Conservation (phyloP, 2,888 invertebrate genomes). For the Eupithecia pulchellata region DNA sequence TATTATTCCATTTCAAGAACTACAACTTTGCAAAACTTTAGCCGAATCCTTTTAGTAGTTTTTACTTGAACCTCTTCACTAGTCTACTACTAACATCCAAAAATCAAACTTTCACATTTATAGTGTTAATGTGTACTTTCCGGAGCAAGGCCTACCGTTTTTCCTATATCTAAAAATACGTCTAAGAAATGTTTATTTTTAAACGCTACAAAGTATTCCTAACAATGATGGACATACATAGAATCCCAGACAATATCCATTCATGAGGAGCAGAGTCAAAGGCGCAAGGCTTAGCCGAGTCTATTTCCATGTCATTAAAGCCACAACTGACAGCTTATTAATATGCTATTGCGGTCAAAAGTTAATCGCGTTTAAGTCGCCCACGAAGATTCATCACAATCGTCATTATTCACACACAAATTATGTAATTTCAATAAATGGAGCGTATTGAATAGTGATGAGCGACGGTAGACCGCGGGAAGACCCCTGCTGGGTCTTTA, state of each 20-base stretch:
- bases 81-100: too few species aligned
- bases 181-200: not conserved
- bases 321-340: constrained; percentile 75
- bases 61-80: too few species aligned
- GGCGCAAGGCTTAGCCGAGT: constrained; percentile 49
- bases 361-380: constrained; percentile 85
- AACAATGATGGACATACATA: constrained; percentile 41
- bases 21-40: not conserved
- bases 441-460: constrained; percentile 85
- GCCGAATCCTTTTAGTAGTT: not conserved
- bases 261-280: constrained; percentile 59
- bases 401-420: constrained; percentile 86
- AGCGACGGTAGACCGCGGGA: constrained; percentile 79
- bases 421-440: constrained; percentile 86
- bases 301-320: constrained; percentile 80
- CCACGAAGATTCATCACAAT: constrained; percentile 85
- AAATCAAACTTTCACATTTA: not conserved
- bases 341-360: constrained; percentile 81
- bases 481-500: constrained; percentile 70
- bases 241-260: constrained; percentile 53
- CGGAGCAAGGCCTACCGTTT: not conserved
- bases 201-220: not conserved
- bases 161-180: not conserved
- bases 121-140: not conserved
- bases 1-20: not conserved